A percentile compares a stretch with the other conserved stretches of the same genome.
Conservation (phyloP, 2,797 vertebrate species). For the Mus caroli region DNA sequence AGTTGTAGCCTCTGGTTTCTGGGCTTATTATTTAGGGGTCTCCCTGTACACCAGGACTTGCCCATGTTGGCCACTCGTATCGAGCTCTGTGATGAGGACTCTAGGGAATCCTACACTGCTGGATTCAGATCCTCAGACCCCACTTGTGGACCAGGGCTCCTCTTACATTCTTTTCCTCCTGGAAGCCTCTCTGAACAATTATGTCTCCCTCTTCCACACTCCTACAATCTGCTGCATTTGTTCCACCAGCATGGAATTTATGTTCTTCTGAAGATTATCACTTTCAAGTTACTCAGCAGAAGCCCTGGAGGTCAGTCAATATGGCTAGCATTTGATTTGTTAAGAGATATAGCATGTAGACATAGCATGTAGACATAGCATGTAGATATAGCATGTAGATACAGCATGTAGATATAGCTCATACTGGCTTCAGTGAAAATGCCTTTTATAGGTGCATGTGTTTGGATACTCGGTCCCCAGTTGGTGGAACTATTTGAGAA, state of each 20-base stretch:
- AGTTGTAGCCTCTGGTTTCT: background rate
- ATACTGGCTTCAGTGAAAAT: background rate
- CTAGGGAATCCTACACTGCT: background rate
- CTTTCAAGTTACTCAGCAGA: slow-evolving; percentile 9
- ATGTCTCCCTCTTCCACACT: background rate
- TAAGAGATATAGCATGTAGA: background rate
- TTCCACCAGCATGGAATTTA: background rate
- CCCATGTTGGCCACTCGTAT: background rate
- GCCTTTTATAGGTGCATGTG: background rate
- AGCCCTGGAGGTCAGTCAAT: background rate
- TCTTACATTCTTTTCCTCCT: background rate
- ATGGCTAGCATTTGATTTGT: background rate
- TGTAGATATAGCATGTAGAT: too few relatives aligned
- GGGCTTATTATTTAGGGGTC: background rate
- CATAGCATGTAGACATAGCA: background rate
- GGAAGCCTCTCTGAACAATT: background rate
- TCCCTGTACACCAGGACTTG: background rate
- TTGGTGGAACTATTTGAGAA: background rate
- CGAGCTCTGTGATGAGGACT: background rate
- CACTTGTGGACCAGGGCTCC: background rate
- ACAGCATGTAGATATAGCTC: too few relatives aligned
- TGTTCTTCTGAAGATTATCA: background rate
- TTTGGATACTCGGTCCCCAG: background rate
- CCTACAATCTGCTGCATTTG: background rate
- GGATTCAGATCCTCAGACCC: background rate